Conservation (phyloP, 2,797 vertebrate genomes). For the Chelon labrosus region DNA sequence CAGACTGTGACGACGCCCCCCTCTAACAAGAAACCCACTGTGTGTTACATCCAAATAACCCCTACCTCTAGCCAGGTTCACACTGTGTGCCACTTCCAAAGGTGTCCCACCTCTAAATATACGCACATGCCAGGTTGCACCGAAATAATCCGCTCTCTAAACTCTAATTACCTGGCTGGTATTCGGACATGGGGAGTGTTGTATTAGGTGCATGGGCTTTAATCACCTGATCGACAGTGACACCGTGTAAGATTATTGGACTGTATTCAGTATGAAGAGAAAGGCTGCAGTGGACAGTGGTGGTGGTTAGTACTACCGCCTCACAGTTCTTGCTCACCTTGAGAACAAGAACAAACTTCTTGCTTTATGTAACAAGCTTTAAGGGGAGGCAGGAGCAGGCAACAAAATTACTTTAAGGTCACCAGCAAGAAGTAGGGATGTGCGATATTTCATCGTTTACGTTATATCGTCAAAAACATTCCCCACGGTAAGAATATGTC, state of each 20-base stretch:
- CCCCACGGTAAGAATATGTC: too few species aligned
- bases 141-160: slow-evolving; percentile 54
- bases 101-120: slow-evolving; percentile 67
- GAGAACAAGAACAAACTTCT: too few species aligned
- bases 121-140: slow-evolving; percentile 48
- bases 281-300: too few species aligned
- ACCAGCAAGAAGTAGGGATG: too few species aligned
- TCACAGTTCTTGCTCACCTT: too few species aligned
- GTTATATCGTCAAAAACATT: too few species aligned
- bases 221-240: slow-evolving; percentile 5
- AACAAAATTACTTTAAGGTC: too few species aligned
- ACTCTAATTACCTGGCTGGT: slow-evolving; percentile 57
- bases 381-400: too few species aligned
- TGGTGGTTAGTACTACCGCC: too few species aligned
- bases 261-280: too few species aligned
- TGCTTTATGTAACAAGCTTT: too few species aligned
- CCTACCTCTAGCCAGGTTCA: slow-evolving; percentile 67
- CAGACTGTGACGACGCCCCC: slow-evolving; percentile 76
- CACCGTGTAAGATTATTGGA: background rate
- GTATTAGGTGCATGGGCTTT: slow-evolving; percentile 4
- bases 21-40: slow-evolving; percentile 80
- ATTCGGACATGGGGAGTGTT: slow-evolving; percentile 24
- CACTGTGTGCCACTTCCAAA: slow-evolving; percentile 63
- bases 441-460: too few species aligned
- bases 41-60: slow-evolving; percentile 80